phyloP scores from a whole-genome alignment of 1,140 invertebrate genomes.

The Halyomorpha halys region DNA sequence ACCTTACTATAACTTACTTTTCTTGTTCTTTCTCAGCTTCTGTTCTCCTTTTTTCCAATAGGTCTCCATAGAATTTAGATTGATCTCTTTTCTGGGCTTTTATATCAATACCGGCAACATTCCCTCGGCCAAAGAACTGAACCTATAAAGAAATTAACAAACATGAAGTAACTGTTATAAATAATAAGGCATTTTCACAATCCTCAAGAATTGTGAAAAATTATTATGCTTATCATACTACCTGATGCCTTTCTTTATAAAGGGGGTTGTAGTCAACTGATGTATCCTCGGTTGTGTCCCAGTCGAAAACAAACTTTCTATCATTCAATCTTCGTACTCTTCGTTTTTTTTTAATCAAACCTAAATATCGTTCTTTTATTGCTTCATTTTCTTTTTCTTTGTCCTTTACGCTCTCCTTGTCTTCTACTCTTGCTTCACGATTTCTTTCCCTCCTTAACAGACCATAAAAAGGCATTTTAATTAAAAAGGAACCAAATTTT shows the following conservation, averaged over 20 bases:
- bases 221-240: too few relatives aligned
- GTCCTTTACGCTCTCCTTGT: slow-evolving; percentile 58
- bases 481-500: too few relatives aligned
- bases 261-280: slow-evolving; percentile 94
- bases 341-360: slow-evolving; percentile 86
- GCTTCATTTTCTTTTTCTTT: slow-evolving; percentile 86
- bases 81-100: slow-evolving; percentile 95
- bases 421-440: slow-evolving; percentile 38
- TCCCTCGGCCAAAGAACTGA: slow-evolving; percentile 96
- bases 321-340: slow-evolving; percentile 88
- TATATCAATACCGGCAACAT: slow-evolving; percentile 95
- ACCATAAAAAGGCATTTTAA: too few relatives aligned
- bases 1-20: slow-evolving; percentile 56
- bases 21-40: slow-evolving; percentile 97
- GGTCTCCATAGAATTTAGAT: slow-evolving; percentile 94
- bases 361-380: slow-evolving; percentile 91
- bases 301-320: slow-evolving; percentile 99
- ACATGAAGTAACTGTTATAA: too few relatives aligned
- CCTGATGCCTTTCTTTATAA: slow-evolving; percentile 92
- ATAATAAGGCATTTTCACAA: too few relatives aligned
- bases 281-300: slow-evolving; percentile 98
- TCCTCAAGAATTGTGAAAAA: too few relatives aligned
- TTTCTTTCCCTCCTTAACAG: slow-evolving; percentile 30
- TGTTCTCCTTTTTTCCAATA: slow-evolving; percentile 88
- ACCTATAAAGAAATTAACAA: slow-evolving; percentile 41